These are phyloP conservation scores for Cheilosia soror DNA, from an alignment of 2,888 invertebrate species.

Conservation along the genomic window DNA sequence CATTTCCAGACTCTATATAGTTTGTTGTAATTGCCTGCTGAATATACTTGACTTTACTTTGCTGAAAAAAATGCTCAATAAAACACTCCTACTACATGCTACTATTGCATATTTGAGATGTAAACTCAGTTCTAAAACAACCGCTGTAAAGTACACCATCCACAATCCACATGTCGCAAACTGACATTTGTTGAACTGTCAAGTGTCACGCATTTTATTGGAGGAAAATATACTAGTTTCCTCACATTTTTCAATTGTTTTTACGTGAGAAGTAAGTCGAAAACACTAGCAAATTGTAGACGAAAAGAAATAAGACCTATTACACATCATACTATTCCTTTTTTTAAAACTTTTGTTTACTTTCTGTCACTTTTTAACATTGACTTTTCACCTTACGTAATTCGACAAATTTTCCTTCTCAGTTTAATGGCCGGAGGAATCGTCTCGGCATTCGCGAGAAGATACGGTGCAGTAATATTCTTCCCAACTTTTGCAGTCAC, in stretches of 20 bases:
- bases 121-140: not conserved
- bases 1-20: no score
- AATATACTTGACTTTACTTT: no score
- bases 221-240: constrained; percentile 18
- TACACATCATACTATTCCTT: not conserved
- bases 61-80: no score
- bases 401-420: constrained; percentile 17
- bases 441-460: constrained; percentile 84
- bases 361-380: constrained; percentile 13
- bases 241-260: constrained; percentile 38
- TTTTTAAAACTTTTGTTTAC: constrained; percentile 9
- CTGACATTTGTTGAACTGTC: constrained; percentile 2
- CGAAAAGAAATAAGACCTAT: not conserved
- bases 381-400: constrained; percentile 59
- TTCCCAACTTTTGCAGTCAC: constrained; percentile 87
- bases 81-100: no score
- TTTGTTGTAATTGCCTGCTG: no score
- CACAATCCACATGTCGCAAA: constrained; percentile 15
- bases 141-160: constrained; percentile 29
- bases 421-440: constrained; percentile 79
- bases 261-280: constrained; percentile 50
- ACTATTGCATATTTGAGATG: not conserved
- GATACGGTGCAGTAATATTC: constrained; percentile 88
- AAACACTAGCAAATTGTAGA: not conserved
- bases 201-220: constrained; percentile 6